Conservation (phyloP, 2,797 vertebrate species). For the Mionectes olivaceus region DNA sequence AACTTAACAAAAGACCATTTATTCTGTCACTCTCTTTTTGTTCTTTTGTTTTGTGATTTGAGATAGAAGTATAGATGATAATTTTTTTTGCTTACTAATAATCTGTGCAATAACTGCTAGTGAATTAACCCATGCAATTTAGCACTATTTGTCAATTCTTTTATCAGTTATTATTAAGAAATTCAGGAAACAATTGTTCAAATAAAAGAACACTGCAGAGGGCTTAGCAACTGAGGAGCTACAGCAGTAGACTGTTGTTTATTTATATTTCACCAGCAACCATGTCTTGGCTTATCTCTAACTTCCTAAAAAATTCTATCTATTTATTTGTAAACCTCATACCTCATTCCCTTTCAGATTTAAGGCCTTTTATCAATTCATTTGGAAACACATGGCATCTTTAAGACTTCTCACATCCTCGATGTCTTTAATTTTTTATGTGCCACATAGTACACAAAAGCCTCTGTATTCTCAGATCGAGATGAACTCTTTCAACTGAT, state of each 20-base stretch:
- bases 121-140: constrained; percentile 69
- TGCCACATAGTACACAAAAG: neutral
- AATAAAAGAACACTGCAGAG: constrained; percentile 34
- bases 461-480: neutral
- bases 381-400: constrained; percentile 65
- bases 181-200: constrained; percentile 72
- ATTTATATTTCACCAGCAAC: constrained; percentile 43
- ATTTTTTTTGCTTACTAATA: constrained; percentile 71
- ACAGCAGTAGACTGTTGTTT: neutral
- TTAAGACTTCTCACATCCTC: constrained; percentile 60
- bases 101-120: constrained; percentile 62
- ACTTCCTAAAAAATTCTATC: constrained; percentile 57
- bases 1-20: constrained; percentile 72
- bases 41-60: constrained; percentile 58
- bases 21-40: constrained; percentile 34
- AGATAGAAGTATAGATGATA: constrained; percentile 55
- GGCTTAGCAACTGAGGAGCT: neutral
- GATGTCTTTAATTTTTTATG: constrained; percentile 72
- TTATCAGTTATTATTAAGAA: constrained; percentile 39
- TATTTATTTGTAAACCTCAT: constrained; percentile 73
- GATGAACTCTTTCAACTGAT: constrained; percentile 41
- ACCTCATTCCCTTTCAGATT: constrained; percentile 75
- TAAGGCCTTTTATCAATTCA: constrained; percentile 75
- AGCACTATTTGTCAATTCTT: constrained; percentile 63
- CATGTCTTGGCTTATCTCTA: neutral